These are phyloP conservation scores for Bombus picipes DNA, from an alignment of 1,140 invertebrate species.

Conservation along the genomic window DNA sequence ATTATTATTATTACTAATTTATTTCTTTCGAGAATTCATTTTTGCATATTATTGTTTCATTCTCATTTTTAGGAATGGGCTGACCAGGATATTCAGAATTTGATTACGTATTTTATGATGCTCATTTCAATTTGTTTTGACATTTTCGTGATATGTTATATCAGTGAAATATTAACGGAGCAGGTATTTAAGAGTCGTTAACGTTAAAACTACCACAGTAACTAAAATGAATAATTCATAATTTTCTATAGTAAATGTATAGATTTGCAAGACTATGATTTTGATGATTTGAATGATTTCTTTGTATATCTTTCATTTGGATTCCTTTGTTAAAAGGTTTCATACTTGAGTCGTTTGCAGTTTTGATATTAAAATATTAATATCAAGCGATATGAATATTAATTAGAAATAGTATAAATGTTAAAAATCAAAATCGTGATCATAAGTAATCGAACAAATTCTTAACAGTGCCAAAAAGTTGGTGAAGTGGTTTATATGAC, in stretches of 20 bases:
- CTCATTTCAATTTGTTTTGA: slow-evolving; percentile 67
- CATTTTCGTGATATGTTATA: slow-evolving; percentile 73
- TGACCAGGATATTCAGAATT: slow-evolving; percentile 25
- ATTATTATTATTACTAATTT: neutral
- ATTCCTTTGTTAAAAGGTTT: neutral
- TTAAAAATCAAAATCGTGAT: no score
- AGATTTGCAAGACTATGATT: neutral
- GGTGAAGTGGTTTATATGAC: slow-evolving; percentile 66
- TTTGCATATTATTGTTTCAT: neutral
- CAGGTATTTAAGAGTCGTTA: slow-evolving; percentile 57
- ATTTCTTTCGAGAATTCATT: neutral
- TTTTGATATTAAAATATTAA: neutral
- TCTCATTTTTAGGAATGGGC: slow-evolving; percentile 66
- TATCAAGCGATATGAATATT: neutral
- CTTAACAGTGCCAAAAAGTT: slow-evolving; percentile 63
- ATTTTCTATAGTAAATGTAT: neutral
- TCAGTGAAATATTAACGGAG: slow-evolving; percentile 68
- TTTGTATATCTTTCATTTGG: neutral
- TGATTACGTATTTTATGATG: slow-evolving; percentile 48
- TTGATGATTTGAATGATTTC: neutral
- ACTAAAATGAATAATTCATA: neutral
- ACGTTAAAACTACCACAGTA: neutral
- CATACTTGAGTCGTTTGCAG: neutral
- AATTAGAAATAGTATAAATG: no score
- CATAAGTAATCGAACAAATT: slow-evolving; percentile 18